Conservation (phyloP, 2,113 vertebrate species). For the Crocuta crocuta region DNA sequence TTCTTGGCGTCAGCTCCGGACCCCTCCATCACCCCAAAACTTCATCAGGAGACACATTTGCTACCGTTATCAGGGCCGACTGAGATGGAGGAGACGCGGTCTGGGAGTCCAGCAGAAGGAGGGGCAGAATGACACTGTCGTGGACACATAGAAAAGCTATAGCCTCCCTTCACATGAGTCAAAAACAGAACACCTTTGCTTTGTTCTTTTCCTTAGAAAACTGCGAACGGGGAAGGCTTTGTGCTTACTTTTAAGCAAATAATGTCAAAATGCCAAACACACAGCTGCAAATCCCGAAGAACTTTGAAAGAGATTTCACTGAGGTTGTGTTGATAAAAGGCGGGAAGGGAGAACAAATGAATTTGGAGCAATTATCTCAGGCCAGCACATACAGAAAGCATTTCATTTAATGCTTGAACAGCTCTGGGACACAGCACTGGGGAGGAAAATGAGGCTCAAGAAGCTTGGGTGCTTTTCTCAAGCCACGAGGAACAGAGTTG, state of each 20-base stretch:
- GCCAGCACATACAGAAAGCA: no score
- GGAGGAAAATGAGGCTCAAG: background rate
- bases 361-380: accelerated
- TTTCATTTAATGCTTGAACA: background rate
- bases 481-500: background rate
- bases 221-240: background rate
- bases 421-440: background rate
- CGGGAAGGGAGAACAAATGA: background rate
- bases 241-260: background rate
- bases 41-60: background rate
- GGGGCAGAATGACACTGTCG: background rate
- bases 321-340: background rate
- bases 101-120: background rate
- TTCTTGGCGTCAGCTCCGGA: no score
- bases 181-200: background rate
- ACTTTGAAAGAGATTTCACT: background rate
- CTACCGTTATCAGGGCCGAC: background rate
- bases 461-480: background rate
- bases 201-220: background rate
- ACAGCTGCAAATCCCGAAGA: background rate
- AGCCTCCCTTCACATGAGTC: background rate
- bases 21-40: no score
- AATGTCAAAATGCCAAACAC: background rate
- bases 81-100: background rate
- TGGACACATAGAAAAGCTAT: background rate